Base-by-base conservation (phyloP, 2,113 vertebrate genomes). In the Mobula birostris region DNA sequence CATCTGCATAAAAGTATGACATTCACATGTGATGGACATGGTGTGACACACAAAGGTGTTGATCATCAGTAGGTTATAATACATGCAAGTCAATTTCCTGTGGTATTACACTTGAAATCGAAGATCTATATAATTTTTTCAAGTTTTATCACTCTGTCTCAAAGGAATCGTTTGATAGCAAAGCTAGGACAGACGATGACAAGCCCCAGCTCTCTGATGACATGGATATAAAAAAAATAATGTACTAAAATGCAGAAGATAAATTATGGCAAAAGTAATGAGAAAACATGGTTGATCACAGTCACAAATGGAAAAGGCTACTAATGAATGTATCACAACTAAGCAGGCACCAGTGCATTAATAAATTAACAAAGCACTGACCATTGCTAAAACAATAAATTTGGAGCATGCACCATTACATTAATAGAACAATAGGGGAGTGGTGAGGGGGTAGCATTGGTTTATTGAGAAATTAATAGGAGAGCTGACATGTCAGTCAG, bases 191-290 rank as follows among this genome's bases (percentile, higher is more conserved):
- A 88, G 83, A n/a, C 4, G 83, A 63, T 24, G 58, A 87, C 83
- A 88, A 58, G 27, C 48, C 19, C 82, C 58, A 24, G 40, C 21
- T 56, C 82, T 85, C 27, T 0, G 19, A 48, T 58, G 48, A 14
- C 8, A n/a, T n/a, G 83, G 56, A n/a, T 11, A 88, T 88, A n/a
- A 88, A 88, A 88, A 36, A 88, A 88, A n/a, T 88, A 88, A 88
- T 88, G 83, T 56, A n/a, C 29, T 88, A 88, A 88, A 63, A 63
- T 63, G 83, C 24, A 88, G 58, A 88, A n/a, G 58, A n/a, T 63
- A 88, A 88, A 63, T 88, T 63, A 63, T 88, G 58, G 29, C 83
- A 88, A 88, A 77, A 88, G 5, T 88, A 88, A 88, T 5, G 29
- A 88, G 12, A n/a, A 2, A 88, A 88, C 27, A 88, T 88, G 58